Evolutionary conservation across 92 coral and sea anemone species (phyloP).

Genomic region (Diadumene lineata): DNA sequence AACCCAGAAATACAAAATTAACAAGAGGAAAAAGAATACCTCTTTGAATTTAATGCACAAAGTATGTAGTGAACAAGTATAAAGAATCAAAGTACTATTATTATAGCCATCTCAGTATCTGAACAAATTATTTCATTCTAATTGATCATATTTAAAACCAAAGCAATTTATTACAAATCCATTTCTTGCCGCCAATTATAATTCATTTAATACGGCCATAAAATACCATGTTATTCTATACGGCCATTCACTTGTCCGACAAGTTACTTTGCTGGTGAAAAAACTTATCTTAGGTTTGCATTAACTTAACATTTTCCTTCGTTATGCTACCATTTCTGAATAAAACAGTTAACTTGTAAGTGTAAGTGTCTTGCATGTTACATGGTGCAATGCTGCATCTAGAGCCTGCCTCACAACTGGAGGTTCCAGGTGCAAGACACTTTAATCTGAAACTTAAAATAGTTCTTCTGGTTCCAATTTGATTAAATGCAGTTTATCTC

Average conservation of each 20-base stretch:
- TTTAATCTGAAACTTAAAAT: no score
- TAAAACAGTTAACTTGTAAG: neutral
- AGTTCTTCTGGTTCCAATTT: no score
- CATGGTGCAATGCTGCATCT: neutral
- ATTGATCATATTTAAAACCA: no score
- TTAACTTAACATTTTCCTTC: neutral
- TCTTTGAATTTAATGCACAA: neutral
- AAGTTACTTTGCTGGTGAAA: constrained; percentile 36
- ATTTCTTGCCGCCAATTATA: neutral
- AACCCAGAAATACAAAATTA: neutral
- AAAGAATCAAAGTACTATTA: neutral
- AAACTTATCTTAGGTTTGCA: constrained; percentile 13
- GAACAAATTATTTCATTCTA: neutral
- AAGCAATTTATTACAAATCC: neutral
- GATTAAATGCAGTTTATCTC: no score
- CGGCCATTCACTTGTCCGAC: neutral
- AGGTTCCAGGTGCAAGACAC: no score
- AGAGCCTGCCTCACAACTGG: no score
- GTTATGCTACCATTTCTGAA: neutral
- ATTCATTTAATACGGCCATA: neutral
- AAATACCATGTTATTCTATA: no score
- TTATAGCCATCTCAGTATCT: constrained; percentile 1
- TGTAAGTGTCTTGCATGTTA: neutral
- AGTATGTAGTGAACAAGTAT: neutral
- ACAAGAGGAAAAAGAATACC: neutral